phyloP scores from a whole-genome alignment of 2,113 vertebrate genomes.

The human (Homo sapiens) region GRCh38 chr2:34478501-34479000 shows the following conservation, averaged over 20 bases:
- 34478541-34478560: neutral
- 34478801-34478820: neutral
- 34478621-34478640: neutral
- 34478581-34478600: neutral
- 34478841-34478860: neutral
- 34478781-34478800: neutral
- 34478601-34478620: neutral
- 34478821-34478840: neutral
- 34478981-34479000: neutral
- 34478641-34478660: neutral
- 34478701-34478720: neutral
- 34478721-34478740: neutral
- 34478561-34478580: neutral
- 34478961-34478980: neutral
- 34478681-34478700: neutral
- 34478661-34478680: neutral
- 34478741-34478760: too few species aligned
- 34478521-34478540: conserved; percentile 29
- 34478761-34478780: neutral
- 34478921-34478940: neutral
- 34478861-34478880: neutral
- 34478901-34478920: neutral
- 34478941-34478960: neutral
- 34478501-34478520: neutral
- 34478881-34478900: neutral